phyloP scores from a whole-genome alignment of 1,140 invertebrate species.

The Bombus confusus region DNA sequence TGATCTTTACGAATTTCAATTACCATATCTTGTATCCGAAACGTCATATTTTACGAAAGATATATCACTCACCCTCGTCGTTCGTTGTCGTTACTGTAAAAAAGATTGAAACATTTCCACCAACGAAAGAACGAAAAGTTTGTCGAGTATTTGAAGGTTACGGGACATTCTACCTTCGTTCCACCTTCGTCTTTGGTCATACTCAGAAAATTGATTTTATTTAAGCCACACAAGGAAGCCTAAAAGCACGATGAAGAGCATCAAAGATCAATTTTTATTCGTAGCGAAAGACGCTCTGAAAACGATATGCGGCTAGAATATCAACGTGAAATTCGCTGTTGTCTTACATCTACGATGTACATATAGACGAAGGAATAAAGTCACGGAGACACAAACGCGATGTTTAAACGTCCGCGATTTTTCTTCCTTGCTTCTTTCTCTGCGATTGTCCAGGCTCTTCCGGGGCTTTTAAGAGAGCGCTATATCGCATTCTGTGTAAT shows the following conservation, averaged over 20 bases:
- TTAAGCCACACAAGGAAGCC: background rate
- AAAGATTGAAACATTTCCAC: too few relatives aligned
- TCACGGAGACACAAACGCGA: background rate
- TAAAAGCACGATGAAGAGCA: background rate
- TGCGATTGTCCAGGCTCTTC: background rate
- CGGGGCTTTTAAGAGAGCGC: background rate
- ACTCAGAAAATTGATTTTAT: background rate
- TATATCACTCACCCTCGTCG: too few relatives aligned
- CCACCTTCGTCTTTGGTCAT: background rate
- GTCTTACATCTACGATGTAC: background rate
- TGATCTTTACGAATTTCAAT: background rate
- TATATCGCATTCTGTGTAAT: constrained; percentile 11
- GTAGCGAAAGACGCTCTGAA: background rate
- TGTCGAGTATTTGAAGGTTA: background rate
- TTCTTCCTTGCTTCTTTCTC: background rate
- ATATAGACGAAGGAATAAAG: background rate
- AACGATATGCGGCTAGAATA: too few relatives aligned
- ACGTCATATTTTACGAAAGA: too few relatives aligned
- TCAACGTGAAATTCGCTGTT: background rate
- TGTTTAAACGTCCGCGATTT: constrained; percentile 1
- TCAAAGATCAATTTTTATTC: background rate
- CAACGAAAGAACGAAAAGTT: background rate
- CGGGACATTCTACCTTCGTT: background rate
- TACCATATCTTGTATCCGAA: background rate
- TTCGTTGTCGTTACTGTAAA: too few relatives aligned